Conservation (phyloP, 64 coral and sea anemone species). For the Hydrozoanthus tunicans region DNA sequence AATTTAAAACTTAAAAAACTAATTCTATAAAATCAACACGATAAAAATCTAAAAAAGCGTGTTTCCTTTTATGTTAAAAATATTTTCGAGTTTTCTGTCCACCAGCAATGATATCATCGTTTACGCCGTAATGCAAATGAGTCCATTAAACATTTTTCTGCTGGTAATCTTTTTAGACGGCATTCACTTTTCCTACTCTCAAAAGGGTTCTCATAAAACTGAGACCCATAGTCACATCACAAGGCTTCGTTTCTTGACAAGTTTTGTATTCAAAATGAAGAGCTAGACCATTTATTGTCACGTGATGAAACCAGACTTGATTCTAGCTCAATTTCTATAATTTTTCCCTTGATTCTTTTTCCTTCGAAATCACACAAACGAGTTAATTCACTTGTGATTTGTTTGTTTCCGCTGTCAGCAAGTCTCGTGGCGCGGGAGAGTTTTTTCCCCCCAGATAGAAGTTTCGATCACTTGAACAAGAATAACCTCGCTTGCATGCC, state of each 20-base stretch:
- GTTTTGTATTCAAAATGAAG: no score
- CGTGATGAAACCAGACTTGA: no score
- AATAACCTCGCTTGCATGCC: background rate
- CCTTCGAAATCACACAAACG: background rate
- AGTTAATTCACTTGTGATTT: background rate
- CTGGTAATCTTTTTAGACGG: background rate
- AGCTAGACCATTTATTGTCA: no score
- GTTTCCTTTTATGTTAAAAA: background rate
- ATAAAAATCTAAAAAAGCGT: background rate
- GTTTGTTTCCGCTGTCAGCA: background rate
- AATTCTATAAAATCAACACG: background rate
- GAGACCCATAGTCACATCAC: background rate
- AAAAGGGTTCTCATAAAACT: slow-evolving; percentile 22
- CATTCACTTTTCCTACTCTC: background rate
- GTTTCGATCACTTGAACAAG: background rate
- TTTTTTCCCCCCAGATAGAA: background rate
- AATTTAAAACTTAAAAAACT: background rate
- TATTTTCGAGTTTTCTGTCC: background rate
- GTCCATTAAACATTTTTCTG: background rate
- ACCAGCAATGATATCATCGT: background rate
- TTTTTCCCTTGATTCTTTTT: background rate
- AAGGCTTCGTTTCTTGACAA: no score
- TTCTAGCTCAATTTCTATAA: background rate
- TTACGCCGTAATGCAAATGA: background rate
- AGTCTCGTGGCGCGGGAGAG: background rate